Conservation (phyloP, 1,140 invertebrate genomes). For the Triops longicaudatus region DNA sequence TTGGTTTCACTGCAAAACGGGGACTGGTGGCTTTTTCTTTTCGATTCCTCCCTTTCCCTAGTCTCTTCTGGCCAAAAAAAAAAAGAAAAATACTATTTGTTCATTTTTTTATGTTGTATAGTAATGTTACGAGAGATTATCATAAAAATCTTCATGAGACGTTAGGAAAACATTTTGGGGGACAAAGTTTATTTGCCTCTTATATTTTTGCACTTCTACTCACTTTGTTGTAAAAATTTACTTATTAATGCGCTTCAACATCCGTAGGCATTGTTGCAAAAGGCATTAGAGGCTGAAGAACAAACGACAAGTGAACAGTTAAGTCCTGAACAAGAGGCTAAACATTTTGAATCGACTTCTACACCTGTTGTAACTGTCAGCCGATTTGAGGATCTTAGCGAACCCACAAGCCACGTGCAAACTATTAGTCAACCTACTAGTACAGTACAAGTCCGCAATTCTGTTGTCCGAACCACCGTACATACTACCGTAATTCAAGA, state of each 20-base stretch:
- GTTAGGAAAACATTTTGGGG: background rate
- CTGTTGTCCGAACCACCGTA: too few relatives aligned
- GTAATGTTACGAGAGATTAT: background rate
- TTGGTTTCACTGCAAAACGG: background rate
- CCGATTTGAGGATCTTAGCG: background rate
- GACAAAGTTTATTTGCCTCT: background rate
- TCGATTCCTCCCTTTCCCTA: background rate
- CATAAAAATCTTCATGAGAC: background rate
- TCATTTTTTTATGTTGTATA: too few relatives aligned
- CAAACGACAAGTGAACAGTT: background rate
- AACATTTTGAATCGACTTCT: background rate
- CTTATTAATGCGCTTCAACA: background rate
- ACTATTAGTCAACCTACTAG: background rate
- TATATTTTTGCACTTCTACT: background rate
- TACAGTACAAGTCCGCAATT: background rate
- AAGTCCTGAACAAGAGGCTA: constrained; percentile 18
- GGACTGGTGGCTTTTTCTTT: background rate
- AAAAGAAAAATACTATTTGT: too few relatives aligned
- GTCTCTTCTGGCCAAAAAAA: too few relatives aligned
- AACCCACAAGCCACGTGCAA: background rate
- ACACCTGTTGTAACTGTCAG: background rate
- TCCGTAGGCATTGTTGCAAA: constrained; percentile 2
- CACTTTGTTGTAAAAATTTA: background rate
- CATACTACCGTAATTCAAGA: too few relatives aligned
- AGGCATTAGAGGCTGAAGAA: background rate